A percentile compares a stretch with the other conserved stretches of the same genome.
phyloP scores from a whole-genome alignment of 2,797 vertebrate species.

The Enteromius argenteus region DNA sequence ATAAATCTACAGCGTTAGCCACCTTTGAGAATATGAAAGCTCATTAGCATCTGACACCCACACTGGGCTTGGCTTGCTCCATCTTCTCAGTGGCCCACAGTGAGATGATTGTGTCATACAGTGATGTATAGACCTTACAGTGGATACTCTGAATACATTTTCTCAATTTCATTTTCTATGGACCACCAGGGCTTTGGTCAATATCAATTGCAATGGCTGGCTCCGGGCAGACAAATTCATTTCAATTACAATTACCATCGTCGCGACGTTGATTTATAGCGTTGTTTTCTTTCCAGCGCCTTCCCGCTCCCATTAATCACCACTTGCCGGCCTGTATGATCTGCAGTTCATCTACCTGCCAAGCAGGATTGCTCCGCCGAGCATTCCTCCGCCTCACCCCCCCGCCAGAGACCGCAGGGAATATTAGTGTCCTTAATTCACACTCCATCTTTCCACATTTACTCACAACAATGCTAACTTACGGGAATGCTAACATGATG shows the following conservation, averaged over 20 bases:
- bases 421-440: slow-evolving; percentile 69
- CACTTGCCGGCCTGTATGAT: slow-evolving; percentile 70
- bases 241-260: slow-evolving; percentile 83
- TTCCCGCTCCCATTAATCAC: slow-evolving; percentile 77
- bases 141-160: slow-evolving; percentile 59
- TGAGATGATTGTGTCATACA: slow-evolving; percentile 56
- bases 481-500: slow-evolving; percentile 50
- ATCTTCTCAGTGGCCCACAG: slow-evolving; percentile 49
- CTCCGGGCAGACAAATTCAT: slow-evolving; percentile 76
- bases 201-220: slow-evolving; percentile 74
- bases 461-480: slow-evolving; percentile 55
- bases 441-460: slow-evolving; percentile 62
- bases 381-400: slow-evolving; percentile 67
- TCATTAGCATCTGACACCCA: slow-evolving; percentile 37
- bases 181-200: slow-evolving; percentile 72
- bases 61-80: slow-evolving; percentile 30
- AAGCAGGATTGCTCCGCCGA: slow-evolving; percentile 69
- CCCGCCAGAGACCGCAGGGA: slow-evolving; percentile 57
- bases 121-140: slow-evolving; percentile 67
- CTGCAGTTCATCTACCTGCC: slow-evolving; percentile 80
- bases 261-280: slow-evolving; percentile 78
- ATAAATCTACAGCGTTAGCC: slow-evolving; percentile 24
- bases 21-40: slow-evolving; percentile 5
- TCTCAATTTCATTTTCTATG: slow-evolving; percentile 68
- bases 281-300: slow-evolving; percentile 75